Evolutionary conservation across 2,797 vertebrate genomes (phyloP).

Genomic region (Gouania willdenowi): DNA sequence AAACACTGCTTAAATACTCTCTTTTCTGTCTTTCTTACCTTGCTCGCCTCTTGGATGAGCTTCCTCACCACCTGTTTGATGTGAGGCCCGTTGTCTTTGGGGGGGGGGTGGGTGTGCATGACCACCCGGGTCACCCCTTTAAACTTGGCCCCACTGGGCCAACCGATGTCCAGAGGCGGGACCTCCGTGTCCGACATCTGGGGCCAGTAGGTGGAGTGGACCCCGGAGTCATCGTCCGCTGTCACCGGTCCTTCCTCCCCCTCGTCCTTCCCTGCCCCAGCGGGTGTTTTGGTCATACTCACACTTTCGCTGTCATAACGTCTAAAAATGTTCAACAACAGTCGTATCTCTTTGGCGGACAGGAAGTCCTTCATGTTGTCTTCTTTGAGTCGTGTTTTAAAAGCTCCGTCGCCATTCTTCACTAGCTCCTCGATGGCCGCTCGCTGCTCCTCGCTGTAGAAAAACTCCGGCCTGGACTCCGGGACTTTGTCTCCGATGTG

Average conservation of each 20-base stretch:
- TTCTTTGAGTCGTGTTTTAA: slow-evolving; percentile 68
- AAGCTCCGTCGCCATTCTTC: slow-evolving; percentile 77
- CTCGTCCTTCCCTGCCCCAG: neutral
- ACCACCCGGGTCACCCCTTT: slow-evolving; percentile 81
- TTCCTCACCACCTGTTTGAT: slow-evolving; percentile 86
- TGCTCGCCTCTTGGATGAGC: slow-evolving; percentile 86
- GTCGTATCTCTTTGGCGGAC: slow-evolving; percentile 80
- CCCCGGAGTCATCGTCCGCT: slow-evolving; percentile 21
- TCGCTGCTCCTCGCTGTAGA: slow-evolving; percentile 90
- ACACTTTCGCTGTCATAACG: slow-evolving; percentile 48
- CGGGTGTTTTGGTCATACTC: neutral
- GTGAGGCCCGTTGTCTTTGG: slow-evolving; percentile 85
- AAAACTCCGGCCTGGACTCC: slow-evolving; percentile 81
- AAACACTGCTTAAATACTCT: too few species aligned
- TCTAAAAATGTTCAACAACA: slow-evolving; percentile 61
- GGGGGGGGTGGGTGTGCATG: slow-evolving; percentile 89
- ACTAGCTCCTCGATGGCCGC: slow-evolving; percentile 82
- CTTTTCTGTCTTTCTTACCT: slow-evolving; percentile 68
- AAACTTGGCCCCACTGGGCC: slow-evolving; percentile 79
- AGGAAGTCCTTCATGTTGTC: slow-evolving; percentile 80
- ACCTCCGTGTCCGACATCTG: slow-evolving; percentile 86
- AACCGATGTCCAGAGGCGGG: slow-evolving; percentile 87
- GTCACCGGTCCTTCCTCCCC: neutral
- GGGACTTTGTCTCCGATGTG: slow-evolving; percentile 76
- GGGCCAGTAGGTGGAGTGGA: slow-evolving; percentile 90